Conservation (phyloP, 1,140 invertebrate species). For the Tachypleus tridentatus region DNA sequence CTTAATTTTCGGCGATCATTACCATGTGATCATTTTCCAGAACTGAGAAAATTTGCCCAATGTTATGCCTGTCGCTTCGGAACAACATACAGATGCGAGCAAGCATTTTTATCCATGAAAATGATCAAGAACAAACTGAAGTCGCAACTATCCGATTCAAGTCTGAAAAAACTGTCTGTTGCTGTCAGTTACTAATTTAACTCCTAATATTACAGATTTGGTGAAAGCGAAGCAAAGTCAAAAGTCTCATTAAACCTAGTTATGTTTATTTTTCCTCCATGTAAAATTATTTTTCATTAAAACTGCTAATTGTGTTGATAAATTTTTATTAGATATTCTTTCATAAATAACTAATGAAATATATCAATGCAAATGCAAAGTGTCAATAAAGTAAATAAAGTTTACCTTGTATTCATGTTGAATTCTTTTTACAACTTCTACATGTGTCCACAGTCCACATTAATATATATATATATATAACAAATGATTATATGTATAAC, state of each 20-base stretch:
- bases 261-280: slow-evolving; percentile 1
- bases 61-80: neutral
- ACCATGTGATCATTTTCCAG: slow-evolving; percentile 4
- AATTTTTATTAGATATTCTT: too few relatives aligned
- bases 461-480: too few relatives aligned
- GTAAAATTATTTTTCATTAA: too few relatives aligned
- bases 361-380: too few relatives aligned
- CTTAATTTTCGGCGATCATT: slow-evolving; percentile 5
- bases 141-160: neutral
- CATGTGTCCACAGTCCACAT: too few relatives aligned
- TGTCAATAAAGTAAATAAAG: too few relatives aligned
- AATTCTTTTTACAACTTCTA: too few relatives aligned
- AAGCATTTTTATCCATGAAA: slow-evolving; percentile 3
- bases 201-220: slow-evolving; percentile 1
- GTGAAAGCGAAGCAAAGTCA: neutral
- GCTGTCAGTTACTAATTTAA: slow-evolving; percentile 4
- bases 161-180: slow-evolving; percentile 1
- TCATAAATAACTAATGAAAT: too few relatives aligned
- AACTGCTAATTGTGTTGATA: too few relatives aligned
- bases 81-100: slow-evolving; percentile 1
- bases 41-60: slow-evolving; percentile 1
- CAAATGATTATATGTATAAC: too few relatives aligned
- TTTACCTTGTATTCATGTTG: too few relatives aligned
- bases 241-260: slow-evolving; percentile 1
- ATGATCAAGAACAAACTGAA: slow-evolving; percentile 2